Base-by-base conservation (phyloP, 2,888 invertebrate genomes). In the Eurois occulta region DNA sequence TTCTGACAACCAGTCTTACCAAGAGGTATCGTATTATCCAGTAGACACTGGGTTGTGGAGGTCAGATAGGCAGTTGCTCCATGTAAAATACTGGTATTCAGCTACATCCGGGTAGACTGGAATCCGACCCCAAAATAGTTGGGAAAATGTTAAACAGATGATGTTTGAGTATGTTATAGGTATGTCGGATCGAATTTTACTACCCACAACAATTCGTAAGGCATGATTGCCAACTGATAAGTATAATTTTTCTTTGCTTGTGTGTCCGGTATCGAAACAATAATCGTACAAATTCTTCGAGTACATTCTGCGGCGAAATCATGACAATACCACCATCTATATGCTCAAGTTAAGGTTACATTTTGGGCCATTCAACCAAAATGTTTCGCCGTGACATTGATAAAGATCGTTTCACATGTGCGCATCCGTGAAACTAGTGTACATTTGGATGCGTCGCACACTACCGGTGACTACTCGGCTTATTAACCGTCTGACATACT, bases 331-430 rank as follows among this genome's bases (percentile, higher is more conserved):
- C 0, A 38, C 46, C 64, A 55, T 46, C 28, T 38, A 46, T 77
- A 58, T 43, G 60, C 28, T 10, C 6, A 38, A 18, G 43, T 55
- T 41, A 58, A 64, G 58, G 43, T 67, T 52, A 65, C 0, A 72
- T 84, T 83, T 78, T 68, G 83, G 85, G 85, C 80, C 88, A 93
- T 94, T 94, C 91, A 92, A 91, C 92, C 91, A 80, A 92, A 94
- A 94, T 93, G 92, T 91, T 90, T 89, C 91, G 86, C 83, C 95
- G 95, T 96, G 95, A 95, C 94, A 93, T 93, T 89, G 96, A 96
- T 95, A 95, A 87, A 91, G 92, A 96, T 95, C 92, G 92, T 86
- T 92, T 92, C 90, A 93, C 90, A 92, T 94, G 93, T 90, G 91
- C 93, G 92, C 91, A 92, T 94, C 94, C 95, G 95, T 95, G 94